These are phyloP conservation scores for Delphinapterus leucas DNA, from an alignment of 2,113 vertebrate genomes.

Conservation along the genomic window DNA sequence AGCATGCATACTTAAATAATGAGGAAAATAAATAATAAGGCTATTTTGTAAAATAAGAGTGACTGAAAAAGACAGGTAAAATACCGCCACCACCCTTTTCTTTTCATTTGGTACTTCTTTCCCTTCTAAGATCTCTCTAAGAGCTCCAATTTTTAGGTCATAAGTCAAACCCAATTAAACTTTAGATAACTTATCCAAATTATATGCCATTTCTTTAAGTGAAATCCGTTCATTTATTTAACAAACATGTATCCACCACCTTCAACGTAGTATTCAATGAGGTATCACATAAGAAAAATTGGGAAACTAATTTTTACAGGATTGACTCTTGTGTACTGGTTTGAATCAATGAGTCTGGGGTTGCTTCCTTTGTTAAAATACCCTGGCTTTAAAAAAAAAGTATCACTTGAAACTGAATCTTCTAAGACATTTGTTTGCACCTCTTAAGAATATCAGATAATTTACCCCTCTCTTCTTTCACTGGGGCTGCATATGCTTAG, in stretches of 20 bases:
- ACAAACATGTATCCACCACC: not conserved
- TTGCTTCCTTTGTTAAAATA: not conserved
- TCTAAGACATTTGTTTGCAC: not conserved
- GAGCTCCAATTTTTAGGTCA: not conserved
- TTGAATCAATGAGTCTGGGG: not conserved
- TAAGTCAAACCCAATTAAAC: not conserved
- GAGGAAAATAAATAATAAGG: not conserved
- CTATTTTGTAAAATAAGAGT: not conserved
- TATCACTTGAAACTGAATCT: not conserved
- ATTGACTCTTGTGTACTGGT: not conserved
- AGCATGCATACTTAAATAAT: not conserved
- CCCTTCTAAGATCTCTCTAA: not conserved
- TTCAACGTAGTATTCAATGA: not conserved
- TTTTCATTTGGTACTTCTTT: not conserved
- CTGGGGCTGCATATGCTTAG: not conserved
- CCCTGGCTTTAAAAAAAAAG: not conserved
- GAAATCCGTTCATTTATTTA: not conserved
- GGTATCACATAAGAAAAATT: not conserved
- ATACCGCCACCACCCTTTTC: not conserved
- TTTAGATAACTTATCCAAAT: conserved; percentile 14
- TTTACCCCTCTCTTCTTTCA: not conserved
- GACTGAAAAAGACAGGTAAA: not conserved
- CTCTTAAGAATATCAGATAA: not conserved
- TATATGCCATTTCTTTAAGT: not conserved
- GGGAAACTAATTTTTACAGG: not conserved